Base-by-base conservation (phyloP, 2,797 vertebrate species). In the Phylloscopus collybita region DNA sequence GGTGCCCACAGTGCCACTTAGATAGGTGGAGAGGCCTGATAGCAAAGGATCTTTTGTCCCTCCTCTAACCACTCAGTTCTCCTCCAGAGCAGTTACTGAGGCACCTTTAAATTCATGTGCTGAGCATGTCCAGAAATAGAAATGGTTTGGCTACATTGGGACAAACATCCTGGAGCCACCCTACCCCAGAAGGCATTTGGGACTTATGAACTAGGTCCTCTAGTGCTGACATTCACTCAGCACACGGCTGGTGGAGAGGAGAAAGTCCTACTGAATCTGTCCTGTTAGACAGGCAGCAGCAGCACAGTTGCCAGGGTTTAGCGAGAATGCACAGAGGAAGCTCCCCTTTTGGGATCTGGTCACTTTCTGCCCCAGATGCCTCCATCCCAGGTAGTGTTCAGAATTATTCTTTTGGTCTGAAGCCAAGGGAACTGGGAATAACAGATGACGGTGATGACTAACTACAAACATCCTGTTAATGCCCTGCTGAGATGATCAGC, bases 401-500 rank as follows among this genome's bases (percentile, higher is more conserved):
- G 23, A 90, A 93, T 61, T 2, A 6, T 42, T 64, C 21, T 64
- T 62, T 91, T 14, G 8, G 56, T 59, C 30, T 51, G 36, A 89
- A 86, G 66, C 36, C 2, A 5, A 57, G 11, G 18, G 22, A 94
- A 60, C 16, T 62, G 23, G 40, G 65, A 92, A 40, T 66, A 83
- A 57, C 74, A 93, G 60, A 56, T 73, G 51, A 90, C 53, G 32
- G 42, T 54, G 85, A 80, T 64, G 61, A 83, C 54, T 92, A 92
- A 82, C n/a, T 79, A 60, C 71, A 72, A 61, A 59, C 4, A 25
- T 47, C 10, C 34, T 91, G 57, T 75, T 71, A 81, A 64, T 51
- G 74, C 32, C 61, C 54, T 75, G 73, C 86, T 87, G 86, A 88
- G 66, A 73, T 32, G 40, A 89, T 87, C 56, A 87, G 59, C 71